Evolutionary conservation across 2,888 invertebrate species (phyloP).

Genomic region (Neria commutata): DNA sequence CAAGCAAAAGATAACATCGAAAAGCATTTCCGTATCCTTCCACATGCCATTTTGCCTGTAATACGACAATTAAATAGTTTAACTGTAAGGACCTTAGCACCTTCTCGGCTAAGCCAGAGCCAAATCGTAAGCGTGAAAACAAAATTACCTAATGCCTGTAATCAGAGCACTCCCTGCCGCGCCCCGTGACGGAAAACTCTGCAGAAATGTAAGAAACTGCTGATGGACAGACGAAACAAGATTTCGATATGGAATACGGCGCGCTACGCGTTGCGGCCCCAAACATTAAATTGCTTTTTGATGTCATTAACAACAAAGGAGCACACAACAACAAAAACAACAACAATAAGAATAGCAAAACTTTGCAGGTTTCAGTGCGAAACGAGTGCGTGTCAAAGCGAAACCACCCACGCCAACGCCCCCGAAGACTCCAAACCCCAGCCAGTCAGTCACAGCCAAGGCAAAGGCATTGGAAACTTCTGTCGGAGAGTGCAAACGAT

Average conservation of each 20-base stretch:
- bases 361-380: constrained; percentile 40
- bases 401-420: constrained; percentile 23
- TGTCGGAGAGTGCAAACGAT: background rate
- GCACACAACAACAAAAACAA: constrained; percentile 33
- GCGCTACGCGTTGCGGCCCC: constrained; percentile 1
- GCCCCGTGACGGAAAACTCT: too few species aligned
- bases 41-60: too few species aligned
- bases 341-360: constrained; percentile 31
- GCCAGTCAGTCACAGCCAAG: constrained; percentile 14
- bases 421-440: constrained; percentile 3
- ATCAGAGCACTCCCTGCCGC: constrained; percentile 44
- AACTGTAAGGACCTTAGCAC: too few species aligned
- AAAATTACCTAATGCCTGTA: constrained; percentile 53
- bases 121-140: too few species aligned
- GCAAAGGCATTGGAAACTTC: constrained; percentile 17
- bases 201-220: constrained; percentile 29
- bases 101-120: too few species aligned
- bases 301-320: constrained; percentile 46
- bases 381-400: constrained; percentile 47
- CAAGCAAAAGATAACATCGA: too few species aligned
- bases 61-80: too few species aligned
- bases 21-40: too few species aligned
- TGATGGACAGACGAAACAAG: background rate
- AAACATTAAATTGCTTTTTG: constrained; percentile 52
- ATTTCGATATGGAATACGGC: background rate